These are phyloP conservation scores for Leguminivora glycinivorella DNA, from an alignment of 1,140 invertebrate species.

Conservation along the genomic window DNA sequence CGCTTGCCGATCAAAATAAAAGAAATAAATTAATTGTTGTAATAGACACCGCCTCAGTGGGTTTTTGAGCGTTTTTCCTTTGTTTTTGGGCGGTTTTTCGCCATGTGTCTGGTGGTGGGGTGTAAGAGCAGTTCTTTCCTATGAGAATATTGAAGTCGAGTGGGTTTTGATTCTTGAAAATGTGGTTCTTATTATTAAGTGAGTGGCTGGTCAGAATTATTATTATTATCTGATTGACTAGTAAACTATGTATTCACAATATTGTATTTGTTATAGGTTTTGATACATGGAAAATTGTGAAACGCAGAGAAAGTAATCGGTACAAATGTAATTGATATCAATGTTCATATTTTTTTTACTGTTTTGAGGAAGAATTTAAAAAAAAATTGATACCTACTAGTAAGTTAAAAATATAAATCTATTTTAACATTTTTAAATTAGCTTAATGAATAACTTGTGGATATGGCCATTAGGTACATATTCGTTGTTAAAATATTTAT, in stretches of 20 bases:
- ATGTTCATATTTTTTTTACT: too few species aligned
- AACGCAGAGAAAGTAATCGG: too few species aligned
- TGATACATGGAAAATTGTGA: too few species aligned
- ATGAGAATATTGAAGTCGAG: constrained; percentile 62
- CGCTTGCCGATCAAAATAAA: constrained; percentile 70
- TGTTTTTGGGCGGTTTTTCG: constrained; percentile 51
- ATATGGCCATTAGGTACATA: too few species aligned
- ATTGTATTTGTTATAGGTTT: too few species aligned
- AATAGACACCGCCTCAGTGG: constrained; percentile 57
- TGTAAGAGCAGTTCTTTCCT: constrained; percentile 45
- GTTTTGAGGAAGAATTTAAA: too few species aligned
- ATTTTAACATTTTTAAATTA: too few species aligned
- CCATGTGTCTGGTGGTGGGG: constrained; percentile 51
- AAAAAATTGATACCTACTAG: too few species aligned
- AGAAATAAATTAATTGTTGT: constrained; percentile 57
- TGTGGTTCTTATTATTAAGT: constrained; percentile 29
- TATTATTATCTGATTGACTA: neutral
- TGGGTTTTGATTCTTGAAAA: constrained; percentile 35
- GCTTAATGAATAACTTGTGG: too few species aligned
- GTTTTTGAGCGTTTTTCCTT: constrained; percentile 55
- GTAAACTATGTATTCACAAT: too few species aligned
- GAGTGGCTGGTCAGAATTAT: constrained; percentile 22
- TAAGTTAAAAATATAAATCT: too few species aligned
- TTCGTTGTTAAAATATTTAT: neutral
- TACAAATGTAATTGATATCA: too few species aligned